phyloP scores from a whole-genome alignment of 2,113 vertebrate species.

The Plotosus lineatus region DNA sequence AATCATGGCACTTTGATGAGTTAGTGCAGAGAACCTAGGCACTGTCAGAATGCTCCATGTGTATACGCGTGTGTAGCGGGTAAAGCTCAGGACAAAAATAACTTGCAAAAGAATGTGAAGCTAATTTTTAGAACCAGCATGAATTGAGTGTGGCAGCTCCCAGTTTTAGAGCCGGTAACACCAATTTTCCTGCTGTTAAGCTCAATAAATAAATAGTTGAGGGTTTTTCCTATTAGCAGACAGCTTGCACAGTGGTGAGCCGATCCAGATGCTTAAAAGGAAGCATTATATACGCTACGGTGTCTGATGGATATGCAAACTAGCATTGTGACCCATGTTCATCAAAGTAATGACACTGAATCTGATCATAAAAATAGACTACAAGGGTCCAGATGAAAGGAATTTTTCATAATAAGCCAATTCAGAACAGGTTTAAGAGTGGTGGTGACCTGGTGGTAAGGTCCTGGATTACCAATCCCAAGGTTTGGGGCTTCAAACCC shows the following conservation, averaged over 20 bases:
- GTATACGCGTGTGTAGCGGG: background rate
- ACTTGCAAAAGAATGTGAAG: slow-evolving; percentile 52
- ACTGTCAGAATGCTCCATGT: background rate
- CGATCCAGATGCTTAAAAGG: slow-evolving; percentile 56
- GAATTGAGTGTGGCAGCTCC: slow-evolving; percentile 44
- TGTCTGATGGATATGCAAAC: background rate
- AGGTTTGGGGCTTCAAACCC: too few relatives aligned
- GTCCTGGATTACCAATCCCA: too few relatives aligned
- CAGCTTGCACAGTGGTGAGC: slow-evolving; percentile 45
- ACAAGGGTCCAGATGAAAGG: too few relatives aligned
- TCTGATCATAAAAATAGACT: background rate
- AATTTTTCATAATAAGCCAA: too few relatives aligned
- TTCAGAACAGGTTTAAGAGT: too few relatives aligned
- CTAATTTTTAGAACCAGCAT: slow-evolving; percentile 67
- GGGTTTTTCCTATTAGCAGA: slow-evolving; percentile 48
- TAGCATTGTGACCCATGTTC: background rate
- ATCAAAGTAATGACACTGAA: background rate
- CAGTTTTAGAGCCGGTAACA: slow-evolving; percentile 48
- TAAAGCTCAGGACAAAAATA: slow-evolving; percentile 37
- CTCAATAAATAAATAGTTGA: slow-evolving; percentile 69
- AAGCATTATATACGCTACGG: background rate
- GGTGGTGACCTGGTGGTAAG: too few relatives aligned
- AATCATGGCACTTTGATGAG: background rate
- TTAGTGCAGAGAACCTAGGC: background rate
- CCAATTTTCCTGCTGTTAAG: slow-evolving; percentile 59